Evolutionary conservation across 53 echinoderm and acorn worm species (phyloP).

Genomic region (Zoroaster sp.): DNA sequence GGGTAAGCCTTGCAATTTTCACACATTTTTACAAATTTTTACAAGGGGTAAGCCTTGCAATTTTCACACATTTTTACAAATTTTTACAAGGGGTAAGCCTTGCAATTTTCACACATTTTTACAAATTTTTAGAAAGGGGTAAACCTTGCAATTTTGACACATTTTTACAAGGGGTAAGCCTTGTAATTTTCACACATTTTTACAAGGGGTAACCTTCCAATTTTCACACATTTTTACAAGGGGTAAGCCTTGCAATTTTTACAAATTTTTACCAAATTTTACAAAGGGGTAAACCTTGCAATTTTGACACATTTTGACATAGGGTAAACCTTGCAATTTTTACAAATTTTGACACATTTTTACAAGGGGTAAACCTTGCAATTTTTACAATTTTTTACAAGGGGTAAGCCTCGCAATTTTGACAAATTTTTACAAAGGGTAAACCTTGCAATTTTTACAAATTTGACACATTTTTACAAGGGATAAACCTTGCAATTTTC

Average conservation of each 20-base stretch:
- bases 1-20: neutral
- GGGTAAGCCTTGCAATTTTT: neutral
- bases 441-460: too few species aligned
- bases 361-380: neutral
- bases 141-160: neutral
- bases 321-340: neutral
- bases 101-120: neutral
- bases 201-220: neutral
- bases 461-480: too few species aligned
- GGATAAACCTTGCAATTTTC: too few species aligned
- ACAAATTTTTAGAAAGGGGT: too few species aligned
- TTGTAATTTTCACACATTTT: neutral
- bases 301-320: neutral
- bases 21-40: neutral
- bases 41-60: neutral
- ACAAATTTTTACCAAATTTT: neutral
- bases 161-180: neutral
- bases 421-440: neutral
- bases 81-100: neutral
- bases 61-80: neutral
- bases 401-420: neutral
- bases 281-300: neutral
- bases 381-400: neutral
- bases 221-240: neutral
- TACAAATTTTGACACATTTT: too few species aligned